Evolutionary conservation across 2,888 invertebrate genomes (phyloP), one percentile per base, ranked within the genome.

Genomic region (Brachypalpus laphriformis): DNA sequence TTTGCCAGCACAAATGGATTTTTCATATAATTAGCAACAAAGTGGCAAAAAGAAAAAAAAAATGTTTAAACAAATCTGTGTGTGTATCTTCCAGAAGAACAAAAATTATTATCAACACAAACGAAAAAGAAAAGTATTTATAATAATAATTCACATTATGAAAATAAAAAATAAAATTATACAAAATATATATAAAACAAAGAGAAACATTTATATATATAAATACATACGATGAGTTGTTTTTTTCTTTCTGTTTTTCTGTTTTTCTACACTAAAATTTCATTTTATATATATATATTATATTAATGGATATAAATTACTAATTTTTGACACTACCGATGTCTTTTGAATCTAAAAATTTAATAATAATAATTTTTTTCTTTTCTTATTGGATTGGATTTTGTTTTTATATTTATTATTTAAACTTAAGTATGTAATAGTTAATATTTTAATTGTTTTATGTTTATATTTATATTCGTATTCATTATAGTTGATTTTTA

Each of bases 371-470:
- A 14, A 49, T 75, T 70, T 6, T n/a, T n/a, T n/a, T n/a, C n/a
- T n/a, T n/a, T 51, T 51, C 22, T 80, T 75, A 59, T 80, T 57
- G 74, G 63, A 65, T 49, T 72, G 66, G 54, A 34, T 80, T 82
- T 51, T 20, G 8, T 56, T 70, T 56, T 37, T 56, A 31, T 34
- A 59, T 75, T 75, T 74, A 71, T 74, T 65, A 72, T 80, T n/a
- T 83, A 7, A 87, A 87, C 87, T 88, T 88, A 87, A 87, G 87
- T 87, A 74, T 87, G 83, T 87, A 87, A 75, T 88, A 87, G 87
- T 85, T 87, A 76, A 85, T 70, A 66, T 72, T 83, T 78, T 37
- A 68, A 83, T 71, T 76, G 57, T 74, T 49, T 70, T 61, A 18
- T 49, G 61, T 87, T 59, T 75, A 74, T 37, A 57, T 71, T 63